These are phyloP conservation scores for Callyntrura sp. DNA, from an alignment of 2,888 invertebrate genomes.

Conservation along the genomic window DNA sequence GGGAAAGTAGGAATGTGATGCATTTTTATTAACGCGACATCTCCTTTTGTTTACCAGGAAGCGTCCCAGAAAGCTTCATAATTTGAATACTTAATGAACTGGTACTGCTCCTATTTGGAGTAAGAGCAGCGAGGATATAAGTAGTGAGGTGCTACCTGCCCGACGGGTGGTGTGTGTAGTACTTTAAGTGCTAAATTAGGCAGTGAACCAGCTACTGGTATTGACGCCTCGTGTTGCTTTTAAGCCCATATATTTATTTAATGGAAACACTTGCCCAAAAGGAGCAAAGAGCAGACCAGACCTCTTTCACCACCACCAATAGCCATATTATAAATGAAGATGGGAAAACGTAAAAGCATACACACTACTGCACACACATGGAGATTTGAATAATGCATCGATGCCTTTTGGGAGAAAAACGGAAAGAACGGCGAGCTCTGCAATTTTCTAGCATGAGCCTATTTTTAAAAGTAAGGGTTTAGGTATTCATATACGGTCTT, in stretches of 20 bases:
- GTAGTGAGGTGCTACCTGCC: background rate
- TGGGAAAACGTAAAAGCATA: slow-evolving; percentile 14
- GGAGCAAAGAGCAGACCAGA: background rate
- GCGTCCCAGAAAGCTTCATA: too few species aligned
- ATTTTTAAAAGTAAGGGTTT: background rate
- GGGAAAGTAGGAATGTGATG: too few species aligned
- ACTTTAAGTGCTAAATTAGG: background rate
- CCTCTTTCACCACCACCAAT: background rate
- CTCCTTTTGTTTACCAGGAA: too few species aligned
- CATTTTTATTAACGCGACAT: too few species aligned
- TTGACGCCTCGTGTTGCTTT: background rate
- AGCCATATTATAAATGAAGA: background rate
- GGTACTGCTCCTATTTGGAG: too few species aligned
- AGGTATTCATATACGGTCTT: too few species aligned
- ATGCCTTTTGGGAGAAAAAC: background rate
- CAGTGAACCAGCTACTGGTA: background rate
- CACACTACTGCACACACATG: slow-evolving; percentile 19
- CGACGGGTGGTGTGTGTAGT: background rate
- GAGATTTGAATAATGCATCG: slow-evolving; percentile 27
- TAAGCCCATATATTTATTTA: background rate
- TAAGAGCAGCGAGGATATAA: background rate
- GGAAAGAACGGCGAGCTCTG: background rate
- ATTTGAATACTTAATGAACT: too few species aligned
- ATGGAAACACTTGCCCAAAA: too few species aligned
- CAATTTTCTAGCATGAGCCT: background rate